Percentiles rank a stretch among this genome's conserved stretches.
These are phyloP conservation scores for Tetrapedia diversipes DNA, from an alignment of 2,888 invertebrate genomes.

Conservation along the genomic window DNA sequence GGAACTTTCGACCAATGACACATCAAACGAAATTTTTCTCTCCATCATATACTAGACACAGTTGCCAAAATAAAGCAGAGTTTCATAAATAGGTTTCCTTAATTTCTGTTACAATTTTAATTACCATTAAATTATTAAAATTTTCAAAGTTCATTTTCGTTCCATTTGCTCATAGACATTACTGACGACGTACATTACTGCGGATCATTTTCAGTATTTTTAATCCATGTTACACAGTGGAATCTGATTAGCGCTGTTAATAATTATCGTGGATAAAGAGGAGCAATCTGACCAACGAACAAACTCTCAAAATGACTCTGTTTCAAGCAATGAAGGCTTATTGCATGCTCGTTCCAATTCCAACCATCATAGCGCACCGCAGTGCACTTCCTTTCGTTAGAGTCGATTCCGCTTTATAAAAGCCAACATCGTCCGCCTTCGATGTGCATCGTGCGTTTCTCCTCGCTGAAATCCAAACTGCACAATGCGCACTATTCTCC, in stretches of 20 bases:
- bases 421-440: constrained; percentile 44
- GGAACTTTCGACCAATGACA: constrained; percentile 3
- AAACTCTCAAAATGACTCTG: constrained; percentile 28
- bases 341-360: constrained; percentile 71
- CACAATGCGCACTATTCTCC: neutral
- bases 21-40: neutral
- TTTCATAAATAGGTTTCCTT: neutral
- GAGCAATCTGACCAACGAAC: neutral
- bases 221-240: neutral
- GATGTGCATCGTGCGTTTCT: constrained; percentile 26
- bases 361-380: constrained; percentile 62
- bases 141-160: too few species aligned
- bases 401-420: constrained; percentile 52
- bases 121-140: neutral
- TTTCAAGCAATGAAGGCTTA: constrained; percentile 61
- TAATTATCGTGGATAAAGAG: constrained; percentile 5
- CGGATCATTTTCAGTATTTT: too few species aligned
- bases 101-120: neutral
- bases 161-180: too few species aligned
- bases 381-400: constrained; percentile 71
- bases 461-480: constrained; percentile 13
- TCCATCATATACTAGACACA: neutral
- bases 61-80: neutral
- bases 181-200: too few species aligned
- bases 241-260: neutral